These are phyloP conservation scores for Drosophila melanogaster DNA, from an alignment of 1,140 invertebrate species.

Conservation along the genomic window DNA sequence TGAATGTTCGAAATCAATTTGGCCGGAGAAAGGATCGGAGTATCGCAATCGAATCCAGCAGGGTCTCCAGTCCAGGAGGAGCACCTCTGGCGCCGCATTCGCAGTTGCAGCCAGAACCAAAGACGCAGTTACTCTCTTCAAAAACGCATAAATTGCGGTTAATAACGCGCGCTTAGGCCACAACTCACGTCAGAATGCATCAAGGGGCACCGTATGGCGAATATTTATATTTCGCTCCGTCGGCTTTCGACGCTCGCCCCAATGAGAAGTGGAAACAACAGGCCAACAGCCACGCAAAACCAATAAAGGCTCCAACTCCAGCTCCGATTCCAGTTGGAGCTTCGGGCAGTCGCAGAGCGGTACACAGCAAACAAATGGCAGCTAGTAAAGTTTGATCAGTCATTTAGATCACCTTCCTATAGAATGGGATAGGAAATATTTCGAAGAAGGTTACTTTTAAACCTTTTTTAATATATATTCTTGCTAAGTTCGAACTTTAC, in stretches of 20 bases:
- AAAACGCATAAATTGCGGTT: slow-evolving; percentile 81
- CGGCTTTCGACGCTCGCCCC: slow-evolving; percentile 48
- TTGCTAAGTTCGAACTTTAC: too few species aligned
- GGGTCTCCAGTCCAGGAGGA: slow-evolving; percentile 1
- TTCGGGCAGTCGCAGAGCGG: slow-evolving; percentile 22
- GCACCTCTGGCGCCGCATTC: slow-evolving; percentile 42
- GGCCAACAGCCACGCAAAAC: slow-evolving; percentile 45
- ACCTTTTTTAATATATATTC: too few species aligned
- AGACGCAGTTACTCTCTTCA: slow-evolving; percentile 53
- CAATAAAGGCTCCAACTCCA: slow-evolving; percentile 53
- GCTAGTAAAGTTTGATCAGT: not conserved
- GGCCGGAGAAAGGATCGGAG: not conserved
- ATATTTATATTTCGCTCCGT: slow-evolving; percentile 73
- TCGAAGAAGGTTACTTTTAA: too few species aligned
- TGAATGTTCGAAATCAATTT: slow-evolving; percentile 41
- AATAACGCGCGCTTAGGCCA: slow-evolving; percentile 82
- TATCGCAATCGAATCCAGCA: slow-evolving; percentile 15
- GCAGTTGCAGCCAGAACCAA: not conserved
- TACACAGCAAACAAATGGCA: not conserved
- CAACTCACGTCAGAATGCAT: slow-evolving; percentile 82
- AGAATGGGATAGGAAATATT: too few species aligned
- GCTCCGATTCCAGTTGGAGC: slow-evolving; percentile 24
- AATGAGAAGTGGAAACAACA: slow-evolving; percentile 14
- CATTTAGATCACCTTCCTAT: too few species aligned
- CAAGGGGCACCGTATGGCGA: slow-evolving; percentile 74